These are phyloP conservation scores for Tryphoninae sp. DNA, from an alignment of 2,888 invertebrate species.

Conservation along the genomic window DNA sequence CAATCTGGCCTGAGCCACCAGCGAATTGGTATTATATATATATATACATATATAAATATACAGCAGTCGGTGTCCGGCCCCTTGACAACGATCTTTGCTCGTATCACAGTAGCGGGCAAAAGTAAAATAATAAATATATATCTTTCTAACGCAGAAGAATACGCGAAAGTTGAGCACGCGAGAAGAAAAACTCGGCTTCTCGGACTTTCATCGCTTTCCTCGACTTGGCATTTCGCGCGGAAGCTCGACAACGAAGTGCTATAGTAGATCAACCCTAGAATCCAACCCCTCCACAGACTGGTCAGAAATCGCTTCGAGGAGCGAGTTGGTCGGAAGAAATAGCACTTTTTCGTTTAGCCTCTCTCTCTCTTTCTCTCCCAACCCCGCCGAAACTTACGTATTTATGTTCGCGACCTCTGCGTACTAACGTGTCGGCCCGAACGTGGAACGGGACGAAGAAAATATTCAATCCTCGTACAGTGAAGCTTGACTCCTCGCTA, in stretches of 20 bases:
- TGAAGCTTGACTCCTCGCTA: slow-evolving; percentile 1
- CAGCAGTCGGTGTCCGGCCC: background rate
- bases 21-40: slow-evolving; percentile 17
- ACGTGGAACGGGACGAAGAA: slow-evolving; percentile 17
- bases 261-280: slow-evolving; percentile 66
- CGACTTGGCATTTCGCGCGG: slow-evolving; percentile 35
- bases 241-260: slow-evolving; percentile 56
- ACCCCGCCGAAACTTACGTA: slow-evolving; percentile 39
- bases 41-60: slow-evolving; percentile 11
- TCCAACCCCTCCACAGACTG: slow-evolving; percentile 27
- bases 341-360: slow-evolving; percentile 48
- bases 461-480: slow-evolving; percentile 5
- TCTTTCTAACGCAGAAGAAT: slow-evolving; percentile 17
- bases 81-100: slow-evolving; percentile 7
- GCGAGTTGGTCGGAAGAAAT: slow-evolving; percentile 50
- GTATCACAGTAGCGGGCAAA: slow-evolving; percentile 52
- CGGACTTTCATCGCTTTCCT: slow-evolving; percentile 20
- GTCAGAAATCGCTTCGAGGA: slow-evolving; percentile 32
- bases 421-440: slow-evolving; percentile 1
- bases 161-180: slow-evolving; percentile 24
- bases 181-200: slow-evolving; percentile 9
- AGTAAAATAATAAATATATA: slow-evolving; percentile 75
- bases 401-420: slow-evolving; percentile 47
- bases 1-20: slow-evolving; percentile 75
- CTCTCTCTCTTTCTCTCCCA: slow-evolving; percentile 15